These are phyloP conservation scores for Indri indri DNA, from an alignment of 2,113 vertebrate species.

Conservation along the genomic window DNA sequence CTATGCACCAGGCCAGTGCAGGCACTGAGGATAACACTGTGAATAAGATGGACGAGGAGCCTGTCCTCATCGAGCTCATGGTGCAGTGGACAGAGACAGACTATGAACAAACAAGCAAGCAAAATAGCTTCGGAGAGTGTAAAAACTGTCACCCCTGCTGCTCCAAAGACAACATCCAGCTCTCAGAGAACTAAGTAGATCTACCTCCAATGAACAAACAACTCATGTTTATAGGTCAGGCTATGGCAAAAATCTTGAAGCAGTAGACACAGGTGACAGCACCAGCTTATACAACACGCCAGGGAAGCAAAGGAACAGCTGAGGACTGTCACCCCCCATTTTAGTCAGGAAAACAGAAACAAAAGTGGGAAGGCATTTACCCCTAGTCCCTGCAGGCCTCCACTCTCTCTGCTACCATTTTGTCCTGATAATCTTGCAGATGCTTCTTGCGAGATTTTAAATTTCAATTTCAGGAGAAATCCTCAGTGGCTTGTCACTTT, in stretches of 20 bases:
- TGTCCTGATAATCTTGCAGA: not conserved
- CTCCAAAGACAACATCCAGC: not conserved
- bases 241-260: not conserved
- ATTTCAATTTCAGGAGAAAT: slow-evolving; percentile 34
- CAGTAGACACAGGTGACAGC: not conserved
- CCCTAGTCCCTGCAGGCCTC: not conserved
- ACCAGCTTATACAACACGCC: not conserved
- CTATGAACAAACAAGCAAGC: not conserved
- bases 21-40: not conserved
- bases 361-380: not conserved
- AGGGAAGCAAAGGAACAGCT: not conserved
- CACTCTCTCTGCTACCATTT: not conserved
- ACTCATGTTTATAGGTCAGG: not conserved
- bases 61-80: not conserved
- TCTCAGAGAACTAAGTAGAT: not conserved
- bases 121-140: not conserved
- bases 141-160: not conserved
- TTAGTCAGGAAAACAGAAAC: not conserved
- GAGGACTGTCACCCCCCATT: not conserved
- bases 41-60: not conserved
- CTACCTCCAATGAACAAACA: not conserved
- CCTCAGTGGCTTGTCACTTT: not conserved
- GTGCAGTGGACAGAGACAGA: not conserved
- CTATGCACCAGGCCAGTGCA: not conserved
- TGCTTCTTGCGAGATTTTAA: not conserved